phyloP scores from a whole-genome alignment of 2,113 vertebrate genomes.

The Prunella fulvescens region DNA sequence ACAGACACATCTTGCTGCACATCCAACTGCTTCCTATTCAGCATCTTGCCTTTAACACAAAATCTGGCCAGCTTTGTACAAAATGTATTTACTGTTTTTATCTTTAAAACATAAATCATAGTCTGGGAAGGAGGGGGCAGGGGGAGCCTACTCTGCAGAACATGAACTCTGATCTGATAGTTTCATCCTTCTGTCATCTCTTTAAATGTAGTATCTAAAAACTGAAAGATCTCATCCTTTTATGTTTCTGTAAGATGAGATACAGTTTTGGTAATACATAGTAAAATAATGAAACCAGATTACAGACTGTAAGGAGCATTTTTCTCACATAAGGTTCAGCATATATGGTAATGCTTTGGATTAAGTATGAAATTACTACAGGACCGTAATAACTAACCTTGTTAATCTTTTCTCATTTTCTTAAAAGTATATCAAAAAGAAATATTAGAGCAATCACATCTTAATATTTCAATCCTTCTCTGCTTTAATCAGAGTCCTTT shows the following conservation, averaged over 20 bases:
- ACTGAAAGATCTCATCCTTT: background rate
- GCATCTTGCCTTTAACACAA: constrained; percentile 6
- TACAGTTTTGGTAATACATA: background rate
- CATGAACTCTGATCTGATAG: background rate
- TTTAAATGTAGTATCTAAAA: background rate
- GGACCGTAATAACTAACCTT: background rate
- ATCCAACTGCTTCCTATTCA: background rate
- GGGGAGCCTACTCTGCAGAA: background rate
- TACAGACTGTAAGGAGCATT: background rate
- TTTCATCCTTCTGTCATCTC: background rate
- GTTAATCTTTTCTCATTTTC: constrained; percentile 33
- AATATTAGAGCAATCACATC: background rate
- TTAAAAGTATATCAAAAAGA: background rate
- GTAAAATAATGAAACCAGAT: background rate
- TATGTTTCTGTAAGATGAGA: background rate
- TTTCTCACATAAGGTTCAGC: background rate
- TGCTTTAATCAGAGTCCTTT: background rate
- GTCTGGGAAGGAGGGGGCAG: background rate
- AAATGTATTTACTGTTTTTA: constrained; percentile 19
- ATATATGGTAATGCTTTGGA: background rate
- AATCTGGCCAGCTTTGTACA: constrained; percentile 9
- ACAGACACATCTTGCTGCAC: constrained; percentile 16
- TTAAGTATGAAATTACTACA: constrained; percentile 24
- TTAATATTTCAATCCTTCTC: background rate
- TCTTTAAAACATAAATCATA: constrained; percentile 11